Evolutionary conservation across 2,888 invertebrate species (phyloP).

Genomic region (Leucania comma): DNA sequence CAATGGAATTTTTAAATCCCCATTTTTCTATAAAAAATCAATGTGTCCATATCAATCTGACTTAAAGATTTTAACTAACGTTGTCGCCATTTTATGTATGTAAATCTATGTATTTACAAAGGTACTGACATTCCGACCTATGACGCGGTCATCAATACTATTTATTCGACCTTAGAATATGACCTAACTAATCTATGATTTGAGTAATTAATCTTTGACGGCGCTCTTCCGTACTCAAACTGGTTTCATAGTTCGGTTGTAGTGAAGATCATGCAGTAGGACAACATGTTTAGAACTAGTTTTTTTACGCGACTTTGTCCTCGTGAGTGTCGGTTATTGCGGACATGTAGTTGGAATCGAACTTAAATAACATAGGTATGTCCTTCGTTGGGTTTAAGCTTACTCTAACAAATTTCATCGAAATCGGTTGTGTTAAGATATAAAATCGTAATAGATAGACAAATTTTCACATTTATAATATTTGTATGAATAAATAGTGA

Average conservation of each 20-base stretch:
- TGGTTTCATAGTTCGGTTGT: constrained; percentile 64
- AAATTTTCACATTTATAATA: too few relatives aligned
- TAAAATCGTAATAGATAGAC: too few relatives aligned
- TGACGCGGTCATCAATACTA: constrained; percentile 62
- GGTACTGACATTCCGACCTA: constrained; percentile 20
- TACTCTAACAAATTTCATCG: too few relatives aligned
- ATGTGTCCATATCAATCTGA: constrained; percentile 39
- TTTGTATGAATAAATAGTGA: too few relatives aligned
- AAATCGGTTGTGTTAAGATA: too few relatives aligned
- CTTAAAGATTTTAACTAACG: constrained; percentile 14
- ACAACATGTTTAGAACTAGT: not conserved
- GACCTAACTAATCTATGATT: constrained; percentile 72
- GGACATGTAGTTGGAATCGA: too few relatives aligned
- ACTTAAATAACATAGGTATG: too few relatives aligned
- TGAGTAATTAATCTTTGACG: constrained; percentile 78
- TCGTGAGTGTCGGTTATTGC: too few relatives aligned
- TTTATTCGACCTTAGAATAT: constrained; percentile 54
- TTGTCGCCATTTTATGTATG: constrained; percentile 30
- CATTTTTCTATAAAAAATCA: constrained; percentile 23
- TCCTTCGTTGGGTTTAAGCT: too few relatives aligned
- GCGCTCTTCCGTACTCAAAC: constrained; percentile 80
- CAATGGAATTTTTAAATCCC: constrained; percentile 23
- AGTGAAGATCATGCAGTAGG: constrained; percentile 29
- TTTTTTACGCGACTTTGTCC: too few relatives aligned
- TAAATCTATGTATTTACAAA: constrained; percentile 20